These are phyloP conservation scores for Agraylea sexmaculata DNA, from an alignment of 1,140 invertebrate genomes.

Conservation along the genomic window DNA sequence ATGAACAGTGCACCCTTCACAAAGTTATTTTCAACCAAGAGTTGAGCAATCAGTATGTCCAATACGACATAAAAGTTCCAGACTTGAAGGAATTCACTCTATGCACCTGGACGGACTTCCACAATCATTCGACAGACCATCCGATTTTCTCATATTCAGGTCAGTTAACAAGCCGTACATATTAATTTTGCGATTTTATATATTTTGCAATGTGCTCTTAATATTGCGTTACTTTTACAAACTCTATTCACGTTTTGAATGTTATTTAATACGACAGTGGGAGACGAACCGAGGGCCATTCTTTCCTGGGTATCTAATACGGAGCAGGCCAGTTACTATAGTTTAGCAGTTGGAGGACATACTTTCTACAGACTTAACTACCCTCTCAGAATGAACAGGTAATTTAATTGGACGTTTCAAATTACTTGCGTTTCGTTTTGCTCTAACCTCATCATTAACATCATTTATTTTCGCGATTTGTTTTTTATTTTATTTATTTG, in stretches of 20 bases:
- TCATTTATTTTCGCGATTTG: no score
- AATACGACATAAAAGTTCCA: constrained; percentile 56
- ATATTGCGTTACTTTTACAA: no score
- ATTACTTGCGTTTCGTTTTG: no score
- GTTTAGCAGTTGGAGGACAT: constrained; percentile 64
- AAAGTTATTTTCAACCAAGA: constrained; percentile 53
- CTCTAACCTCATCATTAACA: no score
- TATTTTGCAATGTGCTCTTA: no score
- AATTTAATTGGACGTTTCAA: no score
- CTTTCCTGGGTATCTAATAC: constrained; percentile 67
- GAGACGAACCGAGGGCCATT: constrained; percentile 56
- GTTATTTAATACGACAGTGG: constrained; percentile 45
- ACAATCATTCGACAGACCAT: constrained; percentile 68
- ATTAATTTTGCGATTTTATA: no score
- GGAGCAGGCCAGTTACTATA: constrained; percentile 65
- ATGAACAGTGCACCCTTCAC: constrained; percentile 50
- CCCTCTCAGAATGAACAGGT: constrained; percentile 57
- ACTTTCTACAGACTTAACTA: constrained; percentile 73
- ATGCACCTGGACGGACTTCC: constrained; percentile 69
- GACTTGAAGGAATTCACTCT: constrained; percentile 70
- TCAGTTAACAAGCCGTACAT: no score
- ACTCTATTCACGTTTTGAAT: no score
- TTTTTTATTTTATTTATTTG: no score
- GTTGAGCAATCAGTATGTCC: constrained; percentile 53
- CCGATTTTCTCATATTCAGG: constrained; percentile 70